Percentiles rank a stretch among this genome's conserved stretches.
These are phyloP conservation scores for Zoanthus gigantus DNA, from an alignment of 92 coral and sea anemone species.

Conservation along the genomic window DNA sequence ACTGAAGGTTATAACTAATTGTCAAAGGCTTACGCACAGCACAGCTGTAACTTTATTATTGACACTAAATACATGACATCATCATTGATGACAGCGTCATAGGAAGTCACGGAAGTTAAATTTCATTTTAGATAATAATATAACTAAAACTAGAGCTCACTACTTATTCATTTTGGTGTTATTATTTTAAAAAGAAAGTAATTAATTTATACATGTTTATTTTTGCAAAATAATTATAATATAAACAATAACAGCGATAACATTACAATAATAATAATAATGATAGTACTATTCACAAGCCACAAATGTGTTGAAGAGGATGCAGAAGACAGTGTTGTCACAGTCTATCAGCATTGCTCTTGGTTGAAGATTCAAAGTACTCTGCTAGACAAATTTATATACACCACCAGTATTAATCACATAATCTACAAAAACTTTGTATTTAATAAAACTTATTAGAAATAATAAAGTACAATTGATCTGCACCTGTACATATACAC, in stretches of 20 bases:
- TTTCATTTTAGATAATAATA: not conserved
- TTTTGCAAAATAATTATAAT: constrained; percentile 15
- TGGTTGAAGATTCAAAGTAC: not conserved
- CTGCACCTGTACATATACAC: not conserved
- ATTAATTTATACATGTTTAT: not conserved
- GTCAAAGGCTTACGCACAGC: not conserved
- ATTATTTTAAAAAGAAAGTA: too few relatives aligned
- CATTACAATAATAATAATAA: not conserved
- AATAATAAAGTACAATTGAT: not conserved
- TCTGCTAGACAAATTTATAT: constrained; percentile 6
- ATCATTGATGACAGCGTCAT: not conserved
- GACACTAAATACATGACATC: not conserved
- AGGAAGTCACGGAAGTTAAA: not conserved
- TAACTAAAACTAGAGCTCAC: too few relatives aligned
- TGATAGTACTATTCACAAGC: constrained; percentile 14
- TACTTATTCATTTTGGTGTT: too few relatives aligned
- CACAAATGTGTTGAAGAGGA: not conserved
- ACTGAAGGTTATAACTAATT: not conserved
- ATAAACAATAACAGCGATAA: not conserved
- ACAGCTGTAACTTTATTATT: not conserved
- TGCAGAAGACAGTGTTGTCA: constrained; percentile 9
- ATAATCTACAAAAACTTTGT: not conserved
- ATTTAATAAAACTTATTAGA: not conserved
- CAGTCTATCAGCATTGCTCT: constrained; percentile 2
- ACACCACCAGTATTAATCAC: not conserved